Conservation (phyloP, 2,888 invertebrate genomes). For the Helobdella robusta region DNA sequence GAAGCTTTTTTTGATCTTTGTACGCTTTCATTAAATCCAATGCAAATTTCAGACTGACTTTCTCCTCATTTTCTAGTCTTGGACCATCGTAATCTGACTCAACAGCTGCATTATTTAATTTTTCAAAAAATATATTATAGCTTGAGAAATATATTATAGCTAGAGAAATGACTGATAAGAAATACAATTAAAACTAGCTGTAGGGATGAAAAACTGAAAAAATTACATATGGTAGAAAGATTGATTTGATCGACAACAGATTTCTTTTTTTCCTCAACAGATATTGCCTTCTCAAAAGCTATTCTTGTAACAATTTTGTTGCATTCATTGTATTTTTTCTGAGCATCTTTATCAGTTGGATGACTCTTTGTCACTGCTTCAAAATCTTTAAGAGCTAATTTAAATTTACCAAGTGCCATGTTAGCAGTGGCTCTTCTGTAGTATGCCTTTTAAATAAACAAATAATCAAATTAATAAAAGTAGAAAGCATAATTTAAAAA, state of each 20-base stretch:
- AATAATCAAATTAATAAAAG: background rate
- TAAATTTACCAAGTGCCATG: conserved; percentile 95
- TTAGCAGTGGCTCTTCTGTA: conserved; percentile 90
- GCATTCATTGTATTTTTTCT: conserved; percentile 81
- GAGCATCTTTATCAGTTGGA: conserved; percentile 88
- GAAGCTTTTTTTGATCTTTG: conserved; percentile 80
- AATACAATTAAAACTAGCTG: too few relatives aligned
- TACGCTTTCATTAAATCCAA: conserved; percentile 77
- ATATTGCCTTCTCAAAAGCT: conserved; percentile 92
- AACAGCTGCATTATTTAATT: conserved; percentile 61
- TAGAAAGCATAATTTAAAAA: background rate
- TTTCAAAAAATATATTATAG: too few relatives aligned
- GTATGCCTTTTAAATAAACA: conserved; percentile 59
- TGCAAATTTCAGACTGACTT: conserved; percentile 80
- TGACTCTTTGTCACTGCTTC: conserved; percentile 84
- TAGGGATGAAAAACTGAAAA: too few relatives aligned
- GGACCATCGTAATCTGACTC: conserved; percentile 92
- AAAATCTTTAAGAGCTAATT: conserved; percentile 87
- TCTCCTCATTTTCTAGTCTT: conserved; percentile 57
- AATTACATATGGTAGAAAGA: conserved; percentile 74
- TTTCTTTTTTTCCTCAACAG: conserved; percentile 72
- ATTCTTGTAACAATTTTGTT: conserved; percentile 86
- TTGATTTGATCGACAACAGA: conserved; percentile 74
- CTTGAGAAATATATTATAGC: too few relatives aligned
- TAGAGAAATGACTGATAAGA: too few relatives aligned